These are phyloP conservation scores for Pedicia rivosa DNA, from an alignment of 2,888 invertebrate species.

Conservation along the genomic window DNA sequence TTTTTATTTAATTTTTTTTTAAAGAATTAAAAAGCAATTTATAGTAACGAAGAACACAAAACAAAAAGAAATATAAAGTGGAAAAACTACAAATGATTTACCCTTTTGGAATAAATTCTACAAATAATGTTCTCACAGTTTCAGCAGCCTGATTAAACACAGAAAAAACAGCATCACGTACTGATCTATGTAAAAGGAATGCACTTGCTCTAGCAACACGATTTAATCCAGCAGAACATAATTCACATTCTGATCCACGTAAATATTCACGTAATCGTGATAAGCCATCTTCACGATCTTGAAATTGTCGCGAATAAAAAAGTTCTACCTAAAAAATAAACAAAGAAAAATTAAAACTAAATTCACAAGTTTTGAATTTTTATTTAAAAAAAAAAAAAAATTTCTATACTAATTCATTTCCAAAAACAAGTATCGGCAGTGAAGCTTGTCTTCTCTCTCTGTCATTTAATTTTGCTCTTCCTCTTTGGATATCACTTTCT, in stretches of 20 bases:
- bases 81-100: conserved; percentile 5
- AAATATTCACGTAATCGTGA: conserved; percentile 37
- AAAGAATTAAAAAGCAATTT: conserved; percentile 1
- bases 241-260: conserved; percentile 22
- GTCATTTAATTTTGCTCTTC: conserved; percentile 46
- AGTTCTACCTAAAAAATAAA: conserved; percentile 54
- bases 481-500: conserved; percentile 25
- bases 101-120: conserved; percentile 60
- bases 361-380: too few relatives aligned
- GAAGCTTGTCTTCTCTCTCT: conserved; percentile 77
- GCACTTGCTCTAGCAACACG: conserved; percentile 73
- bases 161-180: conserved; percentile 78
- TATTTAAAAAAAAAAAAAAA: background rate
- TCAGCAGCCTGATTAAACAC: conserved; percentile 76
- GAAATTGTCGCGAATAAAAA: conserved; percentile 78
- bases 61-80: too few relatives aligned
- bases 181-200: conserved; percentile 57
- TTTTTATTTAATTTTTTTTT: conserved; percentile 10
- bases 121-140: conserved; percentile 60
- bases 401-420: conserved; percentile 55
- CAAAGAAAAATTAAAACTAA: background rate
- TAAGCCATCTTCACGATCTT: conserved; percentile 80
- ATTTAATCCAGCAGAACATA: conserved; percentile 37
- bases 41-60: too few relatives aligned
- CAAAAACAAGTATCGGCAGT: conserved; percentile 79